Evolutionary conservation across 1,140 invertebrate species (phyloP).

Genomic region (Diorhabda carinulata): DNA sequence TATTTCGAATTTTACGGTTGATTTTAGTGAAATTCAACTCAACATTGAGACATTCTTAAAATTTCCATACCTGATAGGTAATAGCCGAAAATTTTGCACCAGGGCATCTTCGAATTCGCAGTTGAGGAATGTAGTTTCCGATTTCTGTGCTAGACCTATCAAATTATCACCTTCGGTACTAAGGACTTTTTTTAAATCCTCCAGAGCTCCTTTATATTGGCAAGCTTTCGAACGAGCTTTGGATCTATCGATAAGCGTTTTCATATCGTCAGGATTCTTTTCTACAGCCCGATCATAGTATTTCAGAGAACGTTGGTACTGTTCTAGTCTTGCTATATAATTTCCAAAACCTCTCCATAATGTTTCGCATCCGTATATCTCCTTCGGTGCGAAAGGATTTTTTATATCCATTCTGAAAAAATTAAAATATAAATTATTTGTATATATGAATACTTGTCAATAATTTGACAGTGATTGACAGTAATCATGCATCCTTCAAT

Average conservation of each 20-base stretch:
- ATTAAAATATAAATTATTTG: too few relatives aligned
- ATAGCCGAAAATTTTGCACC: slow-evolving; percentile 47
- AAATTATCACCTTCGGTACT: slow-evolving; percentile 49
- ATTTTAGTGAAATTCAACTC: too few relatives aligned
- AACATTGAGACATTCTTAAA: too few relatives aligned
- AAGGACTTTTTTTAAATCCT: slow-evolving; percentile 52
- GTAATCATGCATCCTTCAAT: too few relatives aligned
- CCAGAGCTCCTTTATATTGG: slow-evolving; percentile 50
- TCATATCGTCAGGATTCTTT: slow-evolving; percentile 49
- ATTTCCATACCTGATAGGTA: too few relatives aligned
- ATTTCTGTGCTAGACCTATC: slow-evolving; percentile 51
- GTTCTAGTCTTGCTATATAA: slow-evolving; percentile 44
- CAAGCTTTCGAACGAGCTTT: slow-evolving; percentile 51
- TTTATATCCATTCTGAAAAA: too few relatives aligned
- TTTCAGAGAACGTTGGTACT: slow-evolving; percentile 33
- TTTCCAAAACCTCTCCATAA: slow-evolving; percentile 52
- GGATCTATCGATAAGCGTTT: slow-evolving; percentile 50
- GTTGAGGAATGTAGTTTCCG: slow-evolving; percentile 52
- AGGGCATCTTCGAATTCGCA: slow-evolving; percentile 55
- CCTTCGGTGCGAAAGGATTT: too few relatives aligned
- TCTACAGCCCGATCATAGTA: slow-evolving; percentile 51
- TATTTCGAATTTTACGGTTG: too few relatives aligned
- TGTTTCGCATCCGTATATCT: slow-evolving; percentile 50
- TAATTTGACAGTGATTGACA: too few relatives aligned
- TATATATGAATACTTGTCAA: too few relatives aligned